Percentiles rank a stretch among this genome's conserved stretches.
These are phyloP conservation scores for Thelaira solivaga DNA, from an alignment of 2,888 invertebrate genomes.

Conservation along the genomic window DNA sequence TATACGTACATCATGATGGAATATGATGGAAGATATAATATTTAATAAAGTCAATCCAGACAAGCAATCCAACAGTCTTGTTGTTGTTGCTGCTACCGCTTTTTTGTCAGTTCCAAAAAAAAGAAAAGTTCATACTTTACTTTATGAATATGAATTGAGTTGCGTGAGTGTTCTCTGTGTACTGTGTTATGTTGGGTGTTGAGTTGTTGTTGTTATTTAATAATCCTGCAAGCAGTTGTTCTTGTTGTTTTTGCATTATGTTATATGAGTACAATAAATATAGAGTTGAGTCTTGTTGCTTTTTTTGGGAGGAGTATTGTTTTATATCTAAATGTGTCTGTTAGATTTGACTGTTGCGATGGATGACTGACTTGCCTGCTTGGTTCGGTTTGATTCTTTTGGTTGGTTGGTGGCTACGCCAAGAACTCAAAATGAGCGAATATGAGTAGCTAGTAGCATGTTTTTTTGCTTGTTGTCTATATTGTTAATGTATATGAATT, in stretches of 20 bases:
- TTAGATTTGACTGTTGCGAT: constrained; percentile 18
- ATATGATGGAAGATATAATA: constrained; percentile 74
- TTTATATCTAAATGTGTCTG: constrained; percentile 38
- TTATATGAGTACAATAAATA: constrained; percentile 52
- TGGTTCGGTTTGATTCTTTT: constrained; percentile 39
- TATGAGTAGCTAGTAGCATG: constrained; percentile 68
- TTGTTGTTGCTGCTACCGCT: not conserved
- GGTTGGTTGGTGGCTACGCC: constrained; percentile 55
- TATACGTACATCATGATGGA: constrained; percentile 62
- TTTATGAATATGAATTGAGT: constrained; percentile 40
- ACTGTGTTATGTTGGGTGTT: not conserved
- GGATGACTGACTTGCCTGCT: constrained; percentile 35
- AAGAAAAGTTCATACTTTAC: constrained; percentile 35
- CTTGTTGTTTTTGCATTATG: constrained; percentile 47
- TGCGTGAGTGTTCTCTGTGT: not conserved
- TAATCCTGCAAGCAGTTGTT: constrained; percentile 29
- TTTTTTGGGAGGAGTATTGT: constrained; percentile 57
- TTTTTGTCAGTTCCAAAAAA: not conserved
- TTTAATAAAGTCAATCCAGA: constrained; percentile 61
- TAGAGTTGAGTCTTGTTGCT: constrained; percentile 14
- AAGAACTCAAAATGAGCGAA: constrained; percentile 69
- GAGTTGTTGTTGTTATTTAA: not conserved
- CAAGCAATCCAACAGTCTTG: not conserved
- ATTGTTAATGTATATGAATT: constrained; percentile 54
- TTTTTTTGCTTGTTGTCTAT: not conserved